Evolutionary conservation across 1,140 invertebrate species (phyloP), one percentile per base, ranked within the genome.

Genomic region (Bombus polaris): DNA sequence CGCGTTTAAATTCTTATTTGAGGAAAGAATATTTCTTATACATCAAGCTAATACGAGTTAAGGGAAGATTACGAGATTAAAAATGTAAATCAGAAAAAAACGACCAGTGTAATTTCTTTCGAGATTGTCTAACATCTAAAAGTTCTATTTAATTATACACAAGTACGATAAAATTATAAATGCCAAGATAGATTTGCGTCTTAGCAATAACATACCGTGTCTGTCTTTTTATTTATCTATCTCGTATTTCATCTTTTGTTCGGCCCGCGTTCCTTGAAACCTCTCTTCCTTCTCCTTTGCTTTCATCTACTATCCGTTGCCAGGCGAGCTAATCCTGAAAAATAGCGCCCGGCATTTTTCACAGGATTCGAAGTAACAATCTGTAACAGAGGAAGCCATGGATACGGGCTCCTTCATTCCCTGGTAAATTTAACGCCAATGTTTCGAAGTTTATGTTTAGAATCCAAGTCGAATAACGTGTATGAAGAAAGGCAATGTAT

Each of bases 301-400:
- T 62, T 44, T 78, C 73, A 73, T 71, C 86, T 44, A 65, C 75
- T 37, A 44, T 81, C 83, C 39, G 78, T 81, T 72, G 70, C 76
- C 87, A 47, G 35, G n/a, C n/a, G 65, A 35, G 89, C 85, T 94
- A 94, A 94, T 94, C 93, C 88, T 92, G 92, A 94, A 93, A 92
- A 94, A 94, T 94, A 88, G 87, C 72, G 44, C 25, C 25, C 47
- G 78, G 86, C 89, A 92, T 94, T 94, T 94, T 92, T 94, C 92
- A 93, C 78, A 39, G 88, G 88, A 93, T 94, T 89, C 91, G 73
- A 93, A 92, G 89, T 91, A 89, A 85, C 91, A 91, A 92, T 92
- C 89, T 92, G 89, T 87, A 87, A 74, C 76, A 72, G 42, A 9
- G 83, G 65, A 81, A 65, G 77, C 78, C 44, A 35, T 42, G 83